Percentiles rank a stretch among this genome's conserved stretches.
These are phyloP conservation scores for Motacilla alba DNA, from an alignment of 2,113 vertebrate genomes.

Conservation along the genomic window DNA sequence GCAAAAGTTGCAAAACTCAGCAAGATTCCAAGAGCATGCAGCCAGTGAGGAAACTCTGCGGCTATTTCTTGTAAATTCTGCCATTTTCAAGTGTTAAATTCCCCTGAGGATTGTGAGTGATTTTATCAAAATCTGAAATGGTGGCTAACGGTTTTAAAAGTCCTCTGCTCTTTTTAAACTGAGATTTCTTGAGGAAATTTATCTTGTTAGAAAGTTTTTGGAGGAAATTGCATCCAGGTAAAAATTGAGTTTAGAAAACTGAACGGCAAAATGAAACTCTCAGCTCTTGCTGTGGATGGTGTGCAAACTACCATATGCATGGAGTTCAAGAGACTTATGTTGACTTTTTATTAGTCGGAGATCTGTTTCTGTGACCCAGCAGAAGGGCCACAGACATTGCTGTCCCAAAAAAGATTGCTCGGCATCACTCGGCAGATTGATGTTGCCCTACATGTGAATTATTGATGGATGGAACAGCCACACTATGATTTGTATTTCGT, in stretches of 20 bases:
- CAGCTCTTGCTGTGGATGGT: neutral
- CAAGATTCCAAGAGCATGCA: neutral
- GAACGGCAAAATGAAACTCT: neutral
- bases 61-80: neutral
- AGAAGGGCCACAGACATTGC: neutral
- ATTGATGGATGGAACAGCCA: neutral
- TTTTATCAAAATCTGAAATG: neutral
- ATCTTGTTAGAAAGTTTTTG: neutral
- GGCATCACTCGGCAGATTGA: neutral
- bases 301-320: neutral
- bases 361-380: neutral
- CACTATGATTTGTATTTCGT: neutral
- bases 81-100: neutral
- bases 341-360: neutral
- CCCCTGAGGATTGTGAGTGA: neutral
- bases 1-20: neutral
- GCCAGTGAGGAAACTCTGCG: neutral
- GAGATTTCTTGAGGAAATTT: neutral
- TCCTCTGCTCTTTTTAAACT: neutral
- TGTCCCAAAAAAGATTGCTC: neutral
- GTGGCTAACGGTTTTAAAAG: neutral
- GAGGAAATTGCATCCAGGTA: neutral
- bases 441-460: neutral
- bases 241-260: neutral
- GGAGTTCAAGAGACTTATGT: neutral